phyloP scores from a whole-genome alignment of 2,113 vertebrate species.

The Sorex araneus region DNA sequence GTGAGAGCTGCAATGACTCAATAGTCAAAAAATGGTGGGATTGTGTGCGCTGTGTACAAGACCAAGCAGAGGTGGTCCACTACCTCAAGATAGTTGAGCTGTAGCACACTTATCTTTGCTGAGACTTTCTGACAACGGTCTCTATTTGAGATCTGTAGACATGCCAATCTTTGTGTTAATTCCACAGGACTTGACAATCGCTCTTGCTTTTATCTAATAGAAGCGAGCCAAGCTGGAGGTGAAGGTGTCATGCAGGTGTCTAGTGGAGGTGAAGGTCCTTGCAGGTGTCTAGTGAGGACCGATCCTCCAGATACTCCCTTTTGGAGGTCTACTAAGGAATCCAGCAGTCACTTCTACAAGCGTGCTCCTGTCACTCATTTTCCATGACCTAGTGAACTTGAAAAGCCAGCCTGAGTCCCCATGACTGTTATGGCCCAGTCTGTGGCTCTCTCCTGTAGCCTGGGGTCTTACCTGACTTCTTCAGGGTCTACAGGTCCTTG shows the following conservation, averaged over 20 bases:
- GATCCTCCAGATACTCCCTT: not conserved
- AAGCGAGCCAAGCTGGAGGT: not conserved
- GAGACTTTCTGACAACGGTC: conserved; percentile 24
- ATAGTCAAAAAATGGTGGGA: not conserved
- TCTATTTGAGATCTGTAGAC: conserved; percentile 30
- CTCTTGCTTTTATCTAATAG: not conserved
- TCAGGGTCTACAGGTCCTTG: not conserved
- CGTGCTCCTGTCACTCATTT: not conserved
- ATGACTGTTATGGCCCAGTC: not conserved
- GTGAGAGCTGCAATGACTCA: not conserved
- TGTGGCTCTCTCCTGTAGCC: not conserved
- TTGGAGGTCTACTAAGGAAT: fast-evolving
- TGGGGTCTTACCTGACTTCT: not conserved
- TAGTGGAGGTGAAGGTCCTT: not conserved
- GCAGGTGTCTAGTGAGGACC: no score
- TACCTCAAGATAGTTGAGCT: not conserved
- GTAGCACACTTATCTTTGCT: not conserved
- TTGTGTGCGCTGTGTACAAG: fast-evolving
- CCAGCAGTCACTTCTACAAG: not conserved
- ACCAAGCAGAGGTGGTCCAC: not conserved
- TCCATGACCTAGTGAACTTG: not conserved
- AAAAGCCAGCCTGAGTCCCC: not conserved
- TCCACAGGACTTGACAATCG: not conserved
- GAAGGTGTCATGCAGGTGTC: not conserved
- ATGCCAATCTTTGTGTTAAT: not conserved